A percentile compares a stretch with the other conserved stretches of the same genome.
Conservation (phyloP, 2,113 vertebrate species). For the Nothobranchius furzeri region DNA sequence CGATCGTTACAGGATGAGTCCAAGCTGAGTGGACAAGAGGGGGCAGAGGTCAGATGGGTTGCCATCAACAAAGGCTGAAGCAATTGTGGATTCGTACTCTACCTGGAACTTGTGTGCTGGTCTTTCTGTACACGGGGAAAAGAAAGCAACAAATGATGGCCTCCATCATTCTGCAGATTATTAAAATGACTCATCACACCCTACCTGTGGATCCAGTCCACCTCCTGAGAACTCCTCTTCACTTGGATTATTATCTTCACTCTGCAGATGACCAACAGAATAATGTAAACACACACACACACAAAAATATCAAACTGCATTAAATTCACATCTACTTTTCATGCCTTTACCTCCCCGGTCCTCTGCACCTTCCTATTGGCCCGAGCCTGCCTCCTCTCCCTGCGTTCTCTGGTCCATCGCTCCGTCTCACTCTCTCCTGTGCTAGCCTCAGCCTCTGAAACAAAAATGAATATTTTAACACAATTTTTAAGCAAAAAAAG, state of each 20-base stretch:
- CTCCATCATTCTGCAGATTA: not conserved
- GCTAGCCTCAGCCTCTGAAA: constrained; percentile 71
- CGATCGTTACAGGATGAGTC: constrained; percentile 61
- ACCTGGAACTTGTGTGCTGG: constrained; percentile 73
- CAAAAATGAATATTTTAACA: constrained; percentile 30
- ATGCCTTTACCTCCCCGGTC: constrained; percentile 65
- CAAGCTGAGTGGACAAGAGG: constrained; percentile 57
- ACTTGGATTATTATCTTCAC: constrained; percentile 77
- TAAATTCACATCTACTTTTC: no score
- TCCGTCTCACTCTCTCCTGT: constrained; percentile 75
- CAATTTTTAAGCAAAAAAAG: not conserved
- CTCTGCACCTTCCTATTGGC: constrained; percentile 75
- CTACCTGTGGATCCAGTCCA: constrained; percentile 75
- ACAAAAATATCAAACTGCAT: not conserved
- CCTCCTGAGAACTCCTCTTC: constrained; percentile 73
- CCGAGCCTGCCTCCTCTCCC: constrained; percentile 75
- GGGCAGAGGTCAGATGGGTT: constrained; percentile 32
- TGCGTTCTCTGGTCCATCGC: constrained; percentile 68
- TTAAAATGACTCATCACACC: not conserved
- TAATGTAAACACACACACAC: not conserved
- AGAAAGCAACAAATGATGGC: constrained; percentile 27
- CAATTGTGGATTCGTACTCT: constrained; percentile 29
- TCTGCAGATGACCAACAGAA: constrained; percentile 54
- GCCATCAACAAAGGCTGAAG: constrained; percentile 17
- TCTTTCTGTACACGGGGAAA: constrained; percentile 58